Evolutionary conservation across 2,113 vertebrate species (phyloP).

Genomic region (Paramisgurnus dabryanus): DNA sequence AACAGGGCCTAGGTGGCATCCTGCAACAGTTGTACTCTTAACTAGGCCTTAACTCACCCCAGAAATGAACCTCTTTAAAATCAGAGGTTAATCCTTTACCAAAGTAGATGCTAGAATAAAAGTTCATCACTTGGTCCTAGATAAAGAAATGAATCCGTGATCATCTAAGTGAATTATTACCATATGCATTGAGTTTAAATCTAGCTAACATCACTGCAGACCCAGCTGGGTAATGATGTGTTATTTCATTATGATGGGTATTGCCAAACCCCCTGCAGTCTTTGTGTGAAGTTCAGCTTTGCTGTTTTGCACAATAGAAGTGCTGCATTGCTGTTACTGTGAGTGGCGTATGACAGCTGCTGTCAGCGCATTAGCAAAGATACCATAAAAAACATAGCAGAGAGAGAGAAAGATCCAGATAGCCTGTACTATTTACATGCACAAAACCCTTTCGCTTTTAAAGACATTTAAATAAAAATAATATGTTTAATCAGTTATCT

Average conservation of each 20-base stretch:
- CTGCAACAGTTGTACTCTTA: too few relatives aligned
- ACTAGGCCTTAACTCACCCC: too few relatives aligned
- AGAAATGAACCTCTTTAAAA: too few relatives aligned
- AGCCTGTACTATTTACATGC: not conserved
- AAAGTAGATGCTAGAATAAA: not conserved
- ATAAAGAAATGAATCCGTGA: not conserved
- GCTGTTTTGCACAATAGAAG: conserved; percentile 35
- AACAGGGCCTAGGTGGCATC: too few relatives aligned
- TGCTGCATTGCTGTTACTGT: conserved; percentile 16
- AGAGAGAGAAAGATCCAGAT: conserved; percentile 23
- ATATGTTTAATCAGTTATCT: too few relatives aligned
- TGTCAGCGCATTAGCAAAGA: conserved; percentile 18
- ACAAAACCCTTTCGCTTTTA: not conserved
- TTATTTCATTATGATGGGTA: not conserved
- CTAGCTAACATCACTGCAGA: not conserved
- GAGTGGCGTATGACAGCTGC: conserved; percentile 32
- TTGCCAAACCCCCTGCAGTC: not conserved
- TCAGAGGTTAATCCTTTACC: not conserved
- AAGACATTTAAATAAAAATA: not conserved
- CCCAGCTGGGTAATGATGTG: not conserved
- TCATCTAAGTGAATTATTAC: not conserved
- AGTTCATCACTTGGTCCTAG: not conserved
- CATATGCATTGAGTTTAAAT: not conserved
- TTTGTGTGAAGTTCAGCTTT: conserved; percentile 11
- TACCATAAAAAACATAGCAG: not conserved